Conservation (phyloP, 2,797 vertebrate genomes). For the Heteromormyrus szaboi region DNA sequence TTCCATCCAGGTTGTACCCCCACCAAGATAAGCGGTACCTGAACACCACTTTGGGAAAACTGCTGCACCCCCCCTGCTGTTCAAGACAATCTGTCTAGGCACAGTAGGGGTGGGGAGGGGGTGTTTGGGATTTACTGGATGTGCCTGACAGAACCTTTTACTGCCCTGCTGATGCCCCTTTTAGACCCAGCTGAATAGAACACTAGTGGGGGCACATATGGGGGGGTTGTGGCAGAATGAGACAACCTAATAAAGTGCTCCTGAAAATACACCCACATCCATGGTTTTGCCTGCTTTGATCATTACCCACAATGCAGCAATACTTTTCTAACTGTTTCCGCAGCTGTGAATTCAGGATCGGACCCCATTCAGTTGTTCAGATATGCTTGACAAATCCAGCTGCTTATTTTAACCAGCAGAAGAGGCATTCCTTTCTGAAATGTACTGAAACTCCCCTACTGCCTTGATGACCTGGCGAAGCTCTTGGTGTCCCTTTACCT, state of each 20-base stretch:
- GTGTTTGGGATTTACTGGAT: background rate
- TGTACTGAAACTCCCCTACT: background rate
- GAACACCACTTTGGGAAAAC: background rate
- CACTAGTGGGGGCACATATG: background rate
- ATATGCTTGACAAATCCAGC: background rate
- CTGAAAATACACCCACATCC: background rate
- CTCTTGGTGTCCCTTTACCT: background rate
- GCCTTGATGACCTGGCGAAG: background rate
- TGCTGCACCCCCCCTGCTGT: background rate
- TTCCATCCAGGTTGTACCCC: background rate
- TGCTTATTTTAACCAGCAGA: background rate
- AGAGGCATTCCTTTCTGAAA: background rate
- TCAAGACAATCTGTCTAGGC: background rate
- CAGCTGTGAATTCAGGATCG: background rate
- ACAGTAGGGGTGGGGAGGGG: background rate
- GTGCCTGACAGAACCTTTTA: background rate
- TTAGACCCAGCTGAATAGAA: background rate
- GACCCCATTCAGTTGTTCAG: background rate
- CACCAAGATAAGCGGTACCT: background rate
- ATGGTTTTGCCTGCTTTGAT: background rate
- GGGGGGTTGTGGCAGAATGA: background rate
- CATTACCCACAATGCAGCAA: background rate
- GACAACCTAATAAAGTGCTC: background rate
- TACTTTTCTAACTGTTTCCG: background rate
- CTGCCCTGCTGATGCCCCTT: background rate